phyloP scores from a whole-genome alignment of 2,797 vertebrate genomes.

The Micrastur ruficollis region DNA sequence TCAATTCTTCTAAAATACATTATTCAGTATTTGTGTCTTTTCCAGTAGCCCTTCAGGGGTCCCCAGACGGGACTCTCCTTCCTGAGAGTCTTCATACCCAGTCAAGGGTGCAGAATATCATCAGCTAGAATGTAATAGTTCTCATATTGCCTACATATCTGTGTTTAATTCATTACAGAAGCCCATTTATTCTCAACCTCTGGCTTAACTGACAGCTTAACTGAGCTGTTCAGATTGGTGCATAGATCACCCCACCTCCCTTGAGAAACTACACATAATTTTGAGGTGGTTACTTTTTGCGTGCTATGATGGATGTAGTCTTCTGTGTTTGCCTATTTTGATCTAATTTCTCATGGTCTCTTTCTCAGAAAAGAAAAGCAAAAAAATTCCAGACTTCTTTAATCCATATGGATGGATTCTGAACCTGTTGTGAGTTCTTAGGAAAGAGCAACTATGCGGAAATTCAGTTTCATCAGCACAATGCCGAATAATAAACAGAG shows the following conservation, averaged over 20 bases:
- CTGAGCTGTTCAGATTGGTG: background rate
- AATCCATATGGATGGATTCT: background rate
- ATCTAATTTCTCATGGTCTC: background rate
- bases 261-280: background rate
- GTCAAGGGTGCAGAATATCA: background rate
- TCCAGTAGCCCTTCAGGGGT: background rate
- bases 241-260: background rate
- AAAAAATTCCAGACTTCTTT: background rate
- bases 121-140: background rate
- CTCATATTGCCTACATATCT: background rate
- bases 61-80: background rate
- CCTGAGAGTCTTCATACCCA: background rate
- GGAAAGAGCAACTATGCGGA: background rate
- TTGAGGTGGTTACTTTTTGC: background rate
- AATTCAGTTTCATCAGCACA: background rate
- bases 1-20: background rate
- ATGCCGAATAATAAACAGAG: background rate
- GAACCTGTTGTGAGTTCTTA: background rate
- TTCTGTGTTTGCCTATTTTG: background rate
- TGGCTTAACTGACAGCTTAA: background rate
- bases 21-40: background rate
- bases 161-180: background rate
- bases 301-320: background rate
- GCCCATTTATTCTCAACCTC: background rate
- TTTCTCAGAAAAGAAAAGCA: background rate